Evolutionary conservation across 2,113 vertebrate genomes (phyloP).

Genomic region (Lanius ludovicianus): DNA sequence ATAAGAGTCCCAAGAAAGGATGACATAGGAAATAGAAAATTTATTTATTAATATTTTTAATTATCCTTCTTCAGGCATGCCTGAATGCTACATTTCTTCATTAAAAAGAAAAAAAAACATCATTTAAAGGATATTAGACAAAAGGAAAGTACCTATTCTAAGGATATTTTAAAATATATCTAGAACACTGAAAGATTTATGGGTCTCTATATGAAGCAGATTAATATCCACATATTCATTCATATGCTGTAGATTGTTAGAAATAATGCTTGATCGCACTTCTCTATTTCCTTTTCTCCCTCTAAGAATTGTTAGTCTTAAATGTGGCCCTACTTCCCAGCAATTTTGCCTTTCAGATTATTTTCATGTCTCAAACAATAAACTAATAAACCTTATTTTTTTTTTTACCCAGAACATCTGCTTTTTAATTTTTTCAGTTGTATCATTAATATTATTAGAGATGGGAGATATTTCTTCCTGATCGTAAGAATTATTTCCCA

Average conservation of each 20-base stretch:
- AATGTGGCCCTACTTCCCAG: not conserved
- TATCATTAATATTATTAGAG: not conserved
- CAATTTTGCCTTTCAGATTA: not conserved
- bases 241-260: not conserved
- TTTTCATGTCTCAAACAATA: not conserved
- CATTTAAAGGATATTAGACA: not conserved
- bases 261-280: not conserved
- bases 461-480: not conserved
- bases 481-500: not conserved
- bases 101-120: not conserved
- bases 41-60: not conserved
- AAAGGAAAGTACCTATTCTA: not conserved
- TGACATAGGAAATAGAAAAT: not conserved
- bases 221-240: not conserved
- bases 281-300: not conserved
- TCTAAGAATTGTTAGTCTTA: not conserved
- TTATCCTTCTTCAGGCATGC: not conserved
- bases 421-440: not conserved
- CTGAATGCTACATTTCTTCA: not conserved
- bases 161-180: not conserved
- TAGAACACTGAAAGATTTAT: not conserved
- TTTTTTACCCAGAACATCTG: not conserved
- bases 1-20: not conserved
- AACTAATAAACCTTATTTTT: not conserved
- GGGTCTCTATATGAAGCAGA: not conserved